These are phyloP conservation scores for Dryobotodes eremita DNA, from an alignment of 2,888 invertebrate species.

Conservation along the genomic window DNA sequence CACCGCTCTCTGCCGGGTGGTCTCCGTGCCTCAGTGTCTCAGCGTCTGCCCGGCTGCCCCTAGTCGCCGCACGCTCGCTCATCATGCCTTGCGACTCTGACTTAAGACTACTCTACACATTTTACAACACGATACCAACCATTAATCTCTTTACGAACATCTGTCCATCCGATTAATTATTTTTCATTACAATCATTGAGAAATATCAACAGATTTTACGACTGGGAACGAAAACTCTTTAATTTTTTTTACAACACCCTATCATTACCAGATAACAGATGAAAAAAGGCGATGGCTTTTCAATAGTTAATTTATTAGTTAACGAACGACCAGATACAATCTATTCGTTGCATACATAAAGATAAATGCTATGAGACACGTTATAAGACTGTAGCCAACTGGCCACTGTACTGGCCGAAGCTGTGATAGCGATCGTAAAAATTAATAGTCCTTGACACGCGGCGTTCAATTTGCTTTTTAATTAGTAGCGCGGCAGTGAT, in stretches of 20 bases:
- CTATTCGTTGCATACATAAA: constrained; percentile 81
- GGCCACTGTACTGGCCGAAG: constrained; percentile 65
- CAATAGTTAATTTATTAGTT: constrained; percentile 82
- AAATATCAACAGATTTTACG: constrained; percentile 56
- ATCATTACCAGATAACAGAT: constrained; percentile 70
- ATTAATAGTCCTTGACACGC: constrained; percentile 84
- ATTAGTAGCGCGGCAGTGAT: constrained; percentile 74
- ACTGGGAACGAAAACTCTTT: constrained; percentile 61
- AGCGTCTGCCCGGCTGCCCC: constrained; percentile 80
- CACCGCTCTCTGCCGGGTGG: constrained; percentile 86
- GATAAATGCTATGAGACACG: constrained; percentile 77
- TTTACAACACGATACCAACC: constrained; percentile 57
- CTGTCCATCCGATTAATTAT: constrained; percentile 49
- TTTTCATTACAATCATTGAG: constrained; percentile 49
- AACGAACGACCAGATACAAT: constrained; percentile 79
- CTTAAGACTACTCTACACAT: constrained; percentile 64
- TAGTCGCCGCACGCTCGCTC: constrained; percentile 72
- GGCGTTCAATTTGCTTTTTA: constrained; percentile 85
- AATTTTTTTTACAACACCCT: constrained; percentile 70
- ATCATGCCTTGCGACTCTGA: constrained; percentile 63
- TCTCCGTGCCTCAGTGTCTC: constrained; percentile 72
- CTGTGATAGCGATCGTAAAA: constrained; percentile 84
- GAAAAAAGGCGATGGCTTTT: constrained; percentile 73
- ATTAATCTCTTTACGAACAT: constrained; percentile 65
- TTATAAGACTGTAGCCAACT: constrained; percentile 71